Percentiles rank a stretch among this genome's conserved stretches.
Evolutionary conservation across 2,113 vertebrate genomes (phyloP).

Genomic region (Callorhinus ursinus): DNA sequence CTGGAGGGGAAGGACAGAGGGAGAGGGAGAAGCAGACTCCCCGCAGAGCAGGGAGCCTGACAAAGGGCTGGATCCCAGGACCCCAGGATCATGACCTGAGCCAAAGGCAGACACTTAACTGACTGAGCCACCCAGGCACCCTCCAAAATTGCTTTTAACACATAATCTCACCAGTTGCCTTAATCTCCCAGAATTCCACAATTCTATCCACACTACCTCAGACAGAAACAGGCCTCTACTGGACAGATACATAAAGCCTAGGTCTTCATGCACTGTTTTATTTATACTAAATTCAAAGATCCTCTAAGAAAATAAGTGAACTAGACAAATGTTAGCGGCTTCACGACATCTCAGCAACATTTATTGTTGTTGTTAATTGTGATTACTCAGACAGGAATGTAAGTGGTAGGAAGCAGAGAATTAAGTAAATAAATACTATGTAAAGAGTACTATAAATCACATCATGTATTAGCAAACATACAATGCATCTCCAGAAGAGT

Average conservation of each 20-base stretch:
- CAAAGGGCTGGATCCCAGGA: no score
- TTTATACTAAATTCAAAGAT: conserved; percentile 10
- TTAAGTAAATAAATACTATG: background rate
- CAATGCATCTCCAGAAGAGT: background rate
- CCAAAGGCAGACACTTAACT: background rate
- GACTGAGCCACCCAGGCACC: background rate
- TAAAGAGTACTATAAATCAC: background rate
- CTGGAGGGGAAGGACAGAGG: no score
- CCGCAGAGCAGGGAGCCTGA: no score
- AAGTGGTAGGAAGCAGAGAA: background rate
- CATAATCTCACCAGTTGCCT: background rate
- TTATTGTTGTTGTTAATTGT: background rate
- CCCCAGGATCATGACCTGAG: background rate
- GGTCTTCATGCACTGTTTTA: background rate
- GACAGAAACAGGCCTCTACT: background rate
- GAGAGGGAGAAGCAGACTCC: no score
- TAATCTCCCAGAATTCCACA: background rate
- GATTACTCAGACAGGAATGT: background rate
- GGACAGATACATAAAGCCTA: background rate
- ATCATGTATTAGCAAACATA: background rate
- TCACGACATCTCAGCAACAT: background rate
- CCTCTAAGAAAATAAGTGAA: background rate
- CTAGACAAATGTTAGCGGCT: background rate
- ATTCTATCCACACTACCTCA: background rate
- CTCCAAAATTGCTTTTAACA: background rate